phyloP scores from a whole-genome alignment of 1,140 invertebrate species.

The Helicorthomorpha holstii region DNA sequence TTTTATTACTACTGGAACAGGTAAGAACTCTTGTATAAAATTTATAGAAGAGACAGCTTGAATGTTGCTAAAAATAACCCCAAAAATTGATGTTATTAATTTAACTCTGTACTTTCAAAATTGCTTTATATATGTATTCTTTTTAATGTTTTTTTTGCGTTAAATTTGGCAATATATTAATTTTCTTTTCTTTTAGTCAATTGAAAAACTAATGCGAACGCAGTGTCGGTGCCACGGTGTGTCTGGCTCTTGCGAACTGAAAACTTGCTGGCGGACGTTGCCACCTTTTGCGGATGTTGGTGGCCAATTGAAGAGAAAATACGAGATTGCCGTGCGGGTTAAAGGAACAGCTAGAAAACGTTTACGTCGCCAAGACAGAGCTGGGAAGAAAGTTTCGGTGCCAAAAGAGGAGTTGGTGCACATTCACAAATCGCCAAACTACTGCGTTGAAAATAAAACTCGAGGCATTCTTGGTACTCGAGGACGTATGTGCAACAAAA shows the following conservation, averaged over 20 bases:
- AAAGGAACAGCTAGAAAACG: conserved; percentile 18
- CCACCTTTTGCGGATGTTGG: conserved; percentile 37
- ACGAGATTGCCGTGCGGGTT: conserved; percentile 29
- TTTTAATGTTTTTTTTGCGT: neutral
- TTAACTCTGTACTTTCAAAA: neutral
- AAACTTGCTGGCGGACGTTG: conserved; percentile 42
- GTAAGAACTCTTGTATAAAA: no score
- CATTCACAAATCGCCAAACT: conserved; percentile 44
- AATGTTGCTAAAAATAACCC: no score
- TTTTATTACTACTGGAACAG: no score
- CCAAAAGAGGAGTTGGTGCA: conserved; percentile 38
- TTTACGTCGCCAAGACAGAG: conserved; percentile 20
- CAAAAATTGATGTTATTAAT: no score
- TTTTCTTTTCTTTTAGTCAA: conserved; percentile 19
- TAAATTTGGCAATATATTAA: neutral
- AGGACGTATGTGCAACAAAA: conserved; percentile 41
- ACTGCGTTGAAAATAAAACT: conserved; percentile 36
- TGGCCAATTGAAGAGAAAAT: conserved; percentile 34
- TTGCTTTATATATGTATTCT: neutral
- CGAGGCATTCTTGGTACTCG: conserved; percentile 41
- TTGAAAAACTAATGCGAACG: conserved; percentile 32
- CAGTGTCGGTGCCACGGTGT: conserved; percentile 45
- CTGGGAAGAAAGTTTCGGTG: conserved; percentile 18
- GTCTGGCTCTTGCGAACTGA: conserved; percentile 44
- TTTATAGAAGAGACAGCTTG: no score